Conservation (phyloP, 2,888 invertebrate species). For the Poecilobothrus nobilitatus region DNA sequence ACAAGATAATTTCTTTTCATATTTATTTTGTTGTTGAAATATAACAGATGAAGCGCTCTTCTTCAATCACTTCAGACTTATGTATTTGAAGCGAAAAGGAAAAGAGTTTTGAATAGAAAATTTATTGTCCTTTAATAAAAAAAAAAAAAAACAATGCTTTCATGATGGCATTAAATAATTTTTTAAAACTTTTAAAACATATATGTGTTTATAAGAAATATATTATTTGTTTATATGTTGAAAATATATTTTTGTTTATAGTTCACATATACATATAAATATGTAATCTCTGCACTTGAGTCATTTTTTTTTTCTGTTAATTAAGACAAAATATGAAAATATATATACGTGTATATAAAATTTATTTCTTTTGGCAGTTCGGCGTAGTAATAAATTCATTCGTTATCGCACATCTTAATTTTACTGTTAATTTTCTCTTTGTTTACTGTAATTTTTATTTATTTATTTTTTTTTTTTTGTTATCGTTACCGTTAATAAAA, state of each 20-base stretch:
- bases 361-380: background rate
- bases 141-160: no score
- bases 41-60: background rate
- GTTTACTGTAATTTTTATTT: no score
- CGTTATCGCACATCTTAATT: background rate
- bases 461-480: background rate
- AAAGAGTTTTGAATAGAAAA: no score
- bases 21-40: background rate
- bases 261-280: background rate
- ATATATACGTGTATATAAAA: background rate
- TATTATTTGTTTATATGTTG: background rate
- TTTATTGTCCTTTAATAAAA: no score
- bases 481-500: background rate
- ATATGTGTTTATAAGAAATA: background rate
- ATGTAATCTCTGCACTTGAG: background rate
- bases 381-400: conserved; percentile 1
- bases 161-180: no score
- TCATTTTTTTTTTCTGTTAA: background rate
- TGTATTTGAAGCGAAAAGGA: background rate
- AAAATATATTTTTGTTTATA: background rate
- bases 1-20: background rate
- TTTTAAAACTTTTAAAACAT: no score
- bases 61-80: background rate
- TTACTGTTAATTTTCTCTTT: background rate
- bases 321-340: background rate